Evolutionary conservation across 2,888 invertebrate genomes (phyloP), one percentile per base, ranked within the genome.

Genomic region (Mylabris sibirica): DNA sequence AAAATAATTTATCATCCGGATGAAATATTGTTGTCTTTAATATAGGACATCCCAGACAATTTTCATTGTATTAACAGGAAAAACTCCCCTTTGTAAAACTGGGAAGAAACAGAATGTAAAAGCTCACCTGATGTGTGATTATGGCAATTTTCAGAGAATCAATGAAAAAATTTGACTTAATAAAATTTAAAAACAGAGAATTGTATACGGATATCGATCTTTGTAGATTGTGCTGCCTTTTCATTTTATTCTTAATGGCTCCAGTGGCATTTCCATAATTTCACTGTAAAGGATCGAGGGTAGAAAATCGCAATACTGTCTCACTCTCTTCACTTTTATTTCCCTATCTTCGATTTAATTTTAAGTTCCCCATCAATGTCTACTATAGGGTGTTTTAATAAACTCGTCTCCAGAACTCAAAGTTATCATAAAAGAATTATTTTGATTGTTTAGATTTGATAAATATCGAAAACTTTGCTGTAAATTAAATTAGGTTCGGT

Each of bases 181-280:
- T 17, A 3, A 17, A 44, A 5, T 17, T 44, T n/a, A n/a, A n/a
- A n/a, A n/a, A n/a, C n/a, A n/a, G 6, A 44, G 12, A 14, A 38
- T 1, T 44, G n/a, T 17, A 8, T 4, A 17, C 44, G 2, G 5
- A 17, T 44, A 17, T 44, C n/a, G n/a, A 44, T 44, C n/a, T n/a
- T 38, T 44, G 6, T 44, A 17, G n/a, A 17, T 44, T 44, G 8
- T 5, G 8, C 17, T 8, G 44, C 17, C 6, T 44, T 17, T 17
- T 8, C 44, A 44, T 49, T 20, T 20, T 11, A 49, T 20, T 2
- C 49, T 17, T 5, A 20, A 20, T 49, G 49, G 20, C 49, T 49
- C 49, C 49, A 49, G 49, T 49, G 49, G 8, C 49, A 49, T 49
- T 49, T 49, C 49, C 20, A 49, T 49, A 49, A 49, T 49, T 20